phyloP scores from a whole-genome alignment of 2,888 invertebrate species.

The Dysmachus trigonus region DNA sequence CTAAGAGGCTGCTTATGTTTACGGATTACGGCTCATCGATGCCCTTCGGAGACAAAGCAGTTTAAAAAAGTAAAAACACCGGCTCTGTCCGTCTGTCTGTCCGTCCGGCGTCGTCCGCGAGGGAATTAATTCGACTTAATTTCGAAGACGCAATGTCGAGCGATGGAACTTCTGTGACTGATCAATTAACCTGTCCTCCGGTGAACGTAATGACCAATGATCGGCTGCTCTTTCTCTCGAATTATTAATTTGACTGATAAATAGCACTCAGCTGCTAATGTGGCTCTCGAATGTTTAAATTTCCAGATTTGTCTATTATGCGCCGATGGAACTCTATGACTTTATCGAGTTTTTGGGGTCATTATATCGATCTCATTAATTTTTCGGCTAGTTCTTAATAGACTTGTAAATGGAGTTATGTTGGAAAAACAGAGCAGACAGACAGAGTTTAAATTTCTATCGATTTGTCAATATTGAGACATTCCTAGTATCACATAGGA shows the following conservation, averaged over 20 bases:
- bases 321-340: not conserved
- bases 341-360: not conserved
- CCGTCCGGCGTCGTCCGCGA: not conserved
- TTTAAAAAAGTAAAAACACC: conserved; percentile 2
- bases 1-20: conserved; percentile 42
- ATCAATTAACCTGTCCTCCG: conserved; percentile 31
- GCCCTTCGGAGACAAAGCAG: not conserved
- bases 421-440: not conserved
- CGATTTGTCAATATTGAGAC: not conserved
- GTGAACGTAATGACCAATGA: not conserved
- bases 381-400: not conserved
- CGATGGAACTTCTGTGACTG: conserved; percentile 22
- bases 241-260: conserved; percentile 30
- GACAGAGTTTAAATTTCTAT: not conserved
- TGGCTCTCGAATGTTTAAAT: not conserved
- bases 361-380: not conserved
- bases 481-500: not conserved
- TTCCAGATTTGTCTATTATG: not conserved
- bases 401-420: not conserved
- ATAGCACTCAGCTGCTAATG: not conserved
- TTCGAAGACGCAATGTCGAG: not conserved
- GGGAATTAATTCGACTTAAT: conserved; percentile 35
- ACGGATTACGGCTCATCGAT: conserved; percentile 39
- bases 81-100: not conserved
- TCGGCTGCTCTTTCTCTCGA: conserved; percentile 17